Evolutionary conservation across 2,888 invertebrate genomes (phyloP).

Genomic region (Leistus spinibarbis): DNA sequence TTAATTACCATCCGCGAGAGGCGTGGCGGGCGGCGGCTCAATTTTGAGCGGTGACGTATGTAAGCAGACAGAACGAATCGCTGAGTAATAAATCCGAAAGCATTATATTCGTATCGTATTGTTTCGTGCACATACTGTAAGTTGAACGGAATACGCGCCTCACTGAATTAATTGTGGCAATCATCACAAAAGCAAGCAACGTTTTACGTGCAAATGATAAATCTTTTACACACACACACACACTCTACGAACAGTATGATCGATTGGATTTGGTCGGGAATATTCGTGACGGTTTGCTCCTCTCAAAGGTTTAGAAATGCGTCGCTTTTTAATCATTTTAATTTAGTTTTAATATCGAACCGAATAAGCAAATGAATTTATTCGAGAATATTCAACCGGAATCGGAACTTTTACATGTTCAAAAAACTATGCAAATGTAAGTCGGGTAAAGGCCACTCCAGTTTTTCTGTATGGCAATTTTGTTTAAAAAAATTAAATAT

Average conservation of each 20-base stretch:
- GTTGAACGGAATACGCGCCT: slow-evolving; percentile 41
- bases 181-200: slow-evolving; percentile 47
- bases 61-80: not conserved
- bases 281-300: too few species aligned
- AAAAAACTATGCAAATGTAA: too few species aligned
- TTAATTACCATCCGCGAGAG: slow-evolving; percentile 23
- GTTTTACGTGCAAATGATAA: slow-evolving; percentile 48
- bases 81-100: slow-evolving; percentile 22
- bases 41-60: slow-evolving; percentile 14
- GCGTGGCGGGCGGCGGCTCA: slow-evolving; percentile 4
- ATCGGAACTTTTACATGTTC: too few species aligned
- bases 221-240: slow-evolving; percentile 46
- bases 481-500: too few species aligned
- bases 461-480: too few species aligned
- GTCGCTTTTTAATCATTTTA: too few species aligned
- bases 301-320: too few species aligned
- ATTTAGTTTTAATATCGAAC: too few species aligned
- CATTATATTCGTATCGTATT: slow-evolving; percentile 7
- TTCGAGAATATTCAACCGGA: too few species aligned
- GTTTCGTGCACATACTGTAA: slow-evolving; percentile 21
- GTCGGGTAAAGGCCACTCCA: too few species aligned
- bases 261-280: too few species aligned
- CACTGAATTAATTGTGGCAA: slow-evolving; percentile 52
- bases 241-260: not conserved
- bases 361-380: too few species aligned